Base-by-base conservation (phyloP, 2,888 invertebrate genomes). In the Graphium colonna region DNA sequence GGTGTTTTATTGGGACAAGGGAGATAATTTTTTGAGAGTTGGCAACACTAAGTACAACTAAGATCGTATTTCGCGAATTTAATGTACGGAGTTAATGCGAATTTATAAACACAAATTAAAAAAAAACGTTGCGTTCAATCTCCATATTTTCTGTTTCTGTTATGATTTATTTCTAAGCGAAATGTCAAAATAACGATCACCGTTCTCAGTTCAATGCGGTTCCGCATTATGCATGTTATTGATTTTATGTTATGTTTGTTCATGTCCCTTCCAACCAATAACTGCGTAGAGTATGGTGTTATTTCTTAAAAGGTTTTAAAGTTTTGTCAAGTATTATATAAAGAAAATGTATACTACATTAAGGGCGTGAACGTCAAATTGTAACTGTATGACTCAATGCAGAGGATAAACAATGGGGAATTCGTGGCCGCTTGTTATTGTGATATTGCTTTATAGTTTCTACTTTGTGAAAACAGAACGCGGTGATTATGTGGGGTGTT, bases 401-500 rank as follows among this genome's bases (percentile, higher is more conserved):
- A 52, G 61, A 63, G 60, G 62, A 66, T 66, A 71, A 69, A 83
- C 80, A 82, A 85, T 85, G 85, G 75, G 69, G 55, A 70, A 63
- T 55, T 67, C 60, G 60, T 65, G 60, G 66, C 64, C 64, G 55
- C 56, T 63, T 50, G 41, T 62, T 57, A 58, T 71, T 46, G 57
- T 63, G 52, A 62, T 71, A 28, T 70, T 40, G 58, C 48, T 56
- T 33, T 50, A 50, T 45, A 31, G 44, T 50, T 45, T 41, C 15
- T 52, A 52, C 39, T 70, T 41, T 60, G 60, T 55, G 53, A 56
- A 3, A 64, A 69, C 57, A 54, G 87, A 89, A 56, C 82, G 85
- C 18, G 89, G 89, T 8, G 84, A 85, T 67, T 86, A 84, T 60
- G 67, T 87, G 44, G 89, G 88, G 47, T 89, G 89, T 60, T 88